These are phyloP conservation scores for Megamerina dolium DNA, from an alignment of 2,888 invertebrate species.

Conservation along the genomic window DNA sequence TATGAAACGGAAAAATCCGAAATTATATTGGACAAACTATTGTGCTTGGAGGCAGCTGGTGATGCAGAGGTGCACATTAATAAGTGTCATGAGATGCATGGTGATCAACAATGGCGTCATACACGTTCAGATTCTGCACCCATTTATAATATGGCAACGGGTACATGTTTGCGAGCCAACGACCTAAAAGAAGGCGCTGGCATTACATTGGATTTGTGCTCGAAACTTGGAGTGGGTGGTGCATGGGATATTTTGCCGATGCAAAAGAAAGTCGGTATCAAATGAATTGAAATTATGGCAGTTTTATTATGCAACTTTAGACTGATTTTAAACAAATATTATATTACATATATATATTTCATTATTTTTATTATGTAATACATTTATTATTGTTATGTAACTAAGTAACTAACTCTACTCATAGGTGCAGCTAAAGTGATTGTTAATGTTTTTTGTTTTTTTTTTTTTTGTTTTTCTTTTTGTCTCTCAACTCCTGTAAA, in stretches of 20 bases:
- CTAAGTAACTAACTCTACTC: too few species aligned
- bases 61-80: slow-evolving; percentile 64
- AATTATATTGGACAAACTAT: slow-evolving; percentile 71
- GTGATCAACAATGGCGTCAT: slow-evolving; percentile 88
- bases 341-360: too few species aligned
- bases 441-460: too few species aligned
- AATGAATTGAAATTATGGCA: too few species aligned
- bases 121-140: slow-evolving; percentile 64
- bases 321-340: too few species aligned
- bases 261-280: too few species aligned
- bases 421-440: too few species aligned
- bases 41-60: slow-evolving; percentile 76
- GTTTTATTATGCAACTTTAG: slow-evolving; percentile 9
- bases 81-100: slow-evolving; percentile 90
- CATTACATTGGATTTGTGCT: slow-evolving; percentile 59
- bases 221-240: slow-evolving; percentile 37
- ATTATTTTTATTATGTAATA: too few species aligned
- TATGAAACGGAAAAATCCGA: slow-evolving; percentile 78
- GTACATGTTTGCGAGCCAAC: slow-evolving; percentile 68
- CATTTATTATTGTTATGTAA: too few species aligned
- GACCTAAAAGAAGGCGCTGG: slow-evolving; percentile 49
- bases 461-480: too few species aligned
- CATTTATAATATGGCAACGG: slow-evolving; percentile 80
- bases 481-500: too few species aligned
- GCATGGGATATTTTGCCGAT: slow-evolving; percentile 22